Conservation (phyloP, 1,140 invertebrate species). For the Bombus haemorrhoidalis region DNA sequence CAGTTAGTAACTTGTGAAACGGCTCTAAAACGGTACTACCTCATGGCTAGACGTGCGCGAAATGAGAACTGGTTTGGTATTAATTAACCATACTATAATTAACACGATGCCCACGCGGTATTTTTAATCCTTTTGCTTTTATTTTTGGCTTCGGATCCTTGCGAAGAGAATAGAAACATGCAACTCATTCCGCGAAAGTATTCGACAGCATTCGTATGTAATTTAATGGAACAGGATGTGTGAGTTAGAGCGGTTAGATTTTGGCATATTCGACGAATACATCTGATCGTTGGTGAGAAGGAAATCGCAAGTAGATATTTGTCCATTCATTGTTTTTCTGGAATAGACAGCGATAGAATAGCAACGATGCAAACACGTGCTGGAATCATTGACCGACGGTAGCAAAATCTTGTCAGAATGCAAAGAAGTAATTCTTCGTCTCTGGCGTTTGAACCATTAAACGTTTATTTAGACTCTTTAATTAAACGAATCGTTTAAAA, state of each 20-base stretch:
- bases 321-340: neutral
- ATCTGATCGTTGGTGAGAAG: neutral
- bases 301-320: neutral
- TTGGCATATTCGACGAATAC: no score
- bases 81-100: constrained; percentile 40
- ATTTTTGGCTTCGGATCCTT: neutral
- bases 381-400: neutral
- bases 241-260: neutral
- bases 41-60: constrained; percentile 36
- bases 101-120: neutral
- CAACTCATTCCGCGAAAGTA: neutral
- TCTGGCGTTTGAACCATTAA: neutral
- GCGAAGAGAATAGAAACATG: neutral
- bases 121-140: neutral
- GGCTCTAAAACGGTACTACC: constrained; percentile 41
- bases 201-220: neutral
- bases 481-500: neutral
- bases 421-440: neutral
- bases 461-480: neutral
- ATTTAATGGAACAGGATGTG: neutral
- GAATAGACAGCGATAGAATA: no score
- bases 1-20: constrained; percentile 55
- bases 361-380: neutral
- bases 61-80: constrained; percentile 38
- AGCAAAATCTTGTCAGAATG: neutral